Evolutionary conservation across 2,888 invertebrate species (phyloP).

Genomic region (Spisula subtruncata): DNA sequence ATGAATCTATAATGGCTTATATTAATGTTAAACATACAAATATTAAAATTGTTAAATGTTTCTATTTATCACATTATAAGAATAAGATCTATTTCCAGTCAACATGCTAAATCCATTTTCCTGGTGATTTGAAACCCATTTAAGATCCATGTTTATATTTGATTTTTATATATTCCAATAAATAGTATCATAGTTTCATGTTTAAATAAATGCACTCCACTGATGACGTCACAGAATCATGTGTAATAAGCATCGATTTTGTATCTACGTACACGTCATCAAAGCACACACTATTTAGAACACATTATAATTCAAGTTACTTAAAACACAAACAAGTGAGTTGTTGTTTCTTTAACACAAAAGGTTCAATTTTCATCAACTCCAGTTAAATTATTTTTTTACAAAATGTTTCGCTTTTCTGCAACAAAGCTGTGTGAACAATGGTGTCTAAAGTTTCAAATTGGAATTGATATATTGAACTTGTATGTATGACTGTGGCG

Average conservation of each 20-base stretch:
- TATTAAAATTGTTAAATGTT: too few species aligned
- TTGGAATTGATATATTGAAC: conserved; percentile 6
- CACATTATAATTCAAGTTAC: neutral
- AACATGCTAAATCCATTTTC: too few species aligned
- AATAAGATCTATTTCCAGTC: too few species aligned
- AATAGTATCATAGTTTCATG: too few species aligned
- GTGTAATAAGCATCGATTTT: neutral
- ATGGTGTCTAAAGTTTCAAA: neutral
- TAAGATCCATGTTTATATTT: too few species aligned
- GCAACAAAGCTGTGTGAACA: neutral
- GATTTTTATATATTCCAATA: too few species aligned
- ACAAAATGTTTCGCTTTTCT: neutral
- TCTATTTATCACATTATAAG: too few species aligned
- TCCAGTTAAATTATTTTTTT: neutral
- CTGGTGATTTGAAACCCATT: too few species aligned
- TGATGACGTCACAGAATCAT: neutral
- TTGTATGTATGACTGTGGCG: neutral
- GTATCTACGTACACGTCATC: neutral
- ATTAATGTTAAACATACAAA: too few species aligned
- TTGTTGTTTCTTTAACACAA: neutral
- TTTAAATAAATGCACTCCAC: too few species aligned
- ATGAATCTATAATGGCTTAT: too few species aligned
- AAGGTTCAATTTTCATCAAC: neutral
- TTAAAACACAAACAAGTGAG: neutral
- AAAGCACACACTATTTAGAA: neutral